phyloP scores from a whole-genome alignment of 1,140 invertebrate species.

The Vanessa atalanta region DNA sequence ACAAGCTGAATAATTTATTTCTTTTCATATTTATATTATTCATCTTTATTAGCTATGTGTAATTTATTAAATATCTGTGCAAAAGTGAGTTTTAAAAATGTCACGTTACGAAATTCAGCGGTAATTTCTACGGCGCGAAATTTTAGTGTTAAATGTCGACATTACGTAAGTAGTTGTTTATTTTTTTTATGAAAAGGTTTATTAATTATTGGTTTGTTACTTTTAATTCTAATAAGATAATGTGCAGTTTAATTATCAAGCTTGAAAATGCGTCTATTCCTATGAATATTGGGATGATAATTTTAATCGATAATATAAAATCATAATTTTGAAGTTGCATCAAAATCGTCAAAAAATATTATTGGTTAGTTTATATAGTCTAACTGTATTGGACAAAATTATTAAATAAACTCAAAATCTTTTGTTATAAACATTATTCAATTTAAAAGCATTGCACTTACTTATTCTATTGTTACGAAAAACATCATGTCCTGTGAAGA shows the following conservation, averaged over 20 bases:
- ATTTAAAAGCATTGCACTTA: too few species aligned
- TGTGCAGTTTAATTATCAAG: background rate
- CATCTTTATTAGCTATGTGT: conserved; percentile 25
- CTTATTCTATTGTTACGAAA: too few species aligned
- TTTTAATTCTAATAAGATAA: background rate
- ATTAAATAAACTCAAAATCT: too few species aligned
- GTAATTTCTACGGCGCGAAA: conserved; percentile 11
- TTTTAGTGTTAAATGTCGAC: conserved; percentile 30
- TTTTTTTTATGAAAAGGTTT: background rate
- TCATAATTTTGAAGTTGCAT: too few species aligned
- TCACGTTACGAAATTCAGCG: conserved; percentile 15
- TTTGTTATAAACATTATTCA: too few species aligned
- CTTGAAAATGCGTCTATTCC: background rate
- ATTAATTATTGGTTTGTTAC: background rate
- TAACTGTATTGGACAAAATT: too few species aligned
- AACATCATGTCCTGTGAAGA: too few species aligned
- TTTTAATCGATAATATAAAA: too few species aligned
- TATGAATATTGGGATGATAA: too few species aligned
- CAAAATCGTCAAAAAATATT: too few species aligned
- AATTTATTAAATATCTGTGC: conserved; percentile 30
- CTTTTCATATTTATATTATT: background rate
- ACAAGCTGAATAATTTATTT: background rate
- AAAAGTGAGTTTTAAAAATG: conserved; percentile 26
- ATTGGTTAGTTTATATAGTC: too few species aligned
- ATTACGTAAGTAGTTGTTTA: conserved; percentile 26